Conservation (phyloP, 2,797 vertebrate genomes). For the Muscicapa striata region DNA sequence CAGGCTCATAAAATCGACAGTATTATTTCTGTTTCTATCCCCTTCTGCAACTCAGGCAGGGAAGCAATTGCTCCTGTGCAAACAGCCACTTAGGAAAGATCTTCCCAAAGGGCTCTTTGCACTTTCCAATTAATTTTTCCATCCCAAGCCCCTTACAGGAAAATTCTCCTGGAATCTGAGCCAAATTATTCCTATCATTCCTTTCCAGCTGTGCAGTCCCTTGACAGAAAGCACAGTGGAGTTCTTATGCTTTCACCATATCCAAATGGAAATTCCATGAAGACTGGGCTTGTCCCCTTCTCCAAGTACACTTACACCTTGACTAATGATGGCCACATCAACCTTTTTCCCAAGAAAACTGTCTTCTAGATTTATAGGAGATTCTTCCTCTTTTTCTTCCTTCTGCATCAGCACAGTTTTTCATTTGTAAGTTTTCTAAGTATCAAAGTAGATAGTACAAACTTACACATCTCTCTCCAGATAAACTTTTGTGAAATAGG, state of each 20-base stretch:
- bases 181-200: background rate
- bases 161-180: background rate
- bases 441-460: background rate
- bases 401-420: background rate
- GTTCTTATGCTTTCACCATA: background rate
- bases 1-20: background rate
- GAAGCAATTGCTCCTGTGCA: background rate
- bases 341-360: background rate
- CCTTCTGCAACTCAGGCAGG: background rate
- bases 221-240: background rate
- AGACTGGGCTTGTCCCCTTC: background rate
- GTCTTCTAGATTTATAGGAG: fast-evolving
- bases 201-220: background rate
- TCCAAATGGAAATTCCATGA: background rate
- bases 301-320: background rate
- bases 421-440: background rate
- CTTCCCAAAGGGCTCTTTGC: background rate
- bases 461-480: background rate
- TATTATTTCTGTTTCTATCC: background rate
- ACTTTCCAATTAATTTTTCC: background rate
- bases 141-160: background rate
- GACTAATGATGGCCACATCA: background rate
- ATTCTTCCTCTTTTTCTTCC: background rate
- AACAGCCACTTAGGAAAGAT: background rate
- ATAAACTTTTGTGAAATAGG: background rate